Evolutionary conservation across 2,113 vertebrate genomes (phyloP), one percentile per base, ranked within the genome.

Genomic region (Colossoma macropomum): DNA sequence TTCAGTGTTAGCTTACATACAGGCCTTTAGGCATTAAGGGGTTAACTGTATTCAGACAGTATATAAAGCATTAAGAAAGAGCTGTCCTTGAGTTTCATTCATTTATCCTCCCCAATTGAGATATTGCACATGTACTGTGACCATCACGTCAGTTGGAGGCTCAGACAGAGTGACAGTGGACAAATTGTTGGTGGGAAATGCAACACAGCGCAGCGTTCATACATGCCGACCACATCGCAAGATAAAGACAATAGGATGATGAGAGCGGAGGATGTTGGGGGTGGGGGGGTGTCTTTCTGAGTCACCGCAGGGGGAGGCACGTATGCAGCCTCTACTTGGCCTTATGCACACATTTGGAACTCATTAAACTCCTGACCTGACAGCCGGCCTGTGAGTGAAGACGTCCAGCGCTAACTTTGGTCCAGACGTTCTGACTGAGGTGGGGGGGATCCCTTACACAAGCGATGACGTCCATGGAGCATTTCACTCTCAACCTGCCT

Each of bases 361-460:
- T 76, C 87, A 86, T 94, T 93, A 93, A 90, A 91, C 88, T 89
- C 59, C 84, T 90, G 90, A 91, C 89, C 89, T 72, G 68, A 86
- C 74, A 77, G 77, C 54, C 54, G 77, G 17, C 12, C 66, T 88
- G 85, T 79, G 88, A 85, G 86, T 41, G 28, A 89, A 90, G 87
- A 90, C 65, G 79, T 83, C 52, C 66, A 80, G 75, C 32, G 66
- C 60, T 84, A 72, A 86, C 79, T 86, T 77, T 1, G 81, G 79
- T 84, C 80, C 68, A 78, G 77, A 87, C 32, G 52, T 77, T 83
- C 76, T 21, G 41, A 48, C 65, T 59, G 38, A 65, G 66, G 65
- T 69, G 60, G 41, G 30, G 11, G 45, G 60, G 74, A 38, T 75
- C 19, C 45, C 48, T 68, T 30, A 19, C 34, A 50, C 23, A 11